phyloP scores from a whole-genome alignment of 2,113 vertebrate species.

The Sinocyclocheilus grahami region DNA sequence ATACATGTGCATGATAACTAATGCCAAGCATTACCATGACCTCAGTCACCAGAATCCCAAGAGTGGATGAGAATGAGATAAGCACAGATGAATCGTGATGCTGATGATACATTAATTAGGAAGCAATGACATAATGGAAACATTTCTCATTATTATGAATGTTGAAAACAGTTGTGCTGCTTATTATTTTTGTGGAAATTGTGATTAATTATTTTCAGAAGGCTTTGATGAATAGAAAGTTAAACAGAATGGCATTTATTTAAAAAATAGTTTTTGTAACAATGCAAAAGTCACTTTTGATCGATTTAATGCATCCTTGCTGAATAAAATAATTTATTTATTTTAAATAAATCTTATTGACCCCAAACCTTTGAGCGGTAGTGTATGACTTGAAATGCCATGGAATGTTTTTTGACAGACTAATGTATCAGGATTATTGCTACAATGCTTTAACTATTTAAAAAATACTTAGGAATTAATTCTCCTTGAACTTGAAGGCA shows the following conservation, averaged over 20 bases:
- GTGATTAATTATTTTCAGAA: too few species aligned
- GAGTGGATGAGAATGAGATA: conserved; percentile 16
- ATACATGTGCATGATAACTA: conserved; percentile 6
- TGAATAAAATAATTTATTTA: not conserved
- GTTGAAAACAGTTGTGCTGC: too few species aligned
- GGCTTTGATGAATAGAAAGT: not conserved
- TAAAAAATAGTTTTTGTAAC: not conserved
- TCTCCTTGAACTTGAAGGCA: not conserved
- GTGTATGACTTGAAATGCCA: not conserved
- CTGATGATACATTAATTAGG: conserved; percentile 24
- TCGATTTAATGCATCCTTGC: not conserved
- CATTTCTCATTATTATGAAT: too few species aligned
- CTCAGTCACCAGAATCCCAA: conserved; percentile 20
- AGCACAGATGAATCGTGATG: not conserved
- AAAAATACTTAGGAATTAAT: not conserved
- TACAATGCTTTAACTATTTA: not conserved
- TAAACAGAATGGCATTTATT: not conserved
- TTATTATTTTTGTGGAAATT: too few species aligned
- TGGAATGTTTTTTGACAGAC: not conserved
- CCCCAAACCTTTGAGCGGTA: not conserved
- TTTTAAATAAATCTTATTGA: not conserved
- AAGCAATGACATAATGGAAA: conserved; percentile 8
- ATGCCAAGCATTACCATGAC: not conserved
- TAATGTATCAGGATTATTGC: not conserved
- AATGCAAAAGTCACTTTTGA: not conserved